phyloP scores from a whole-genome alignment of 2,113 vertebrate genomes.

The Xenopus borealis region DNA sequence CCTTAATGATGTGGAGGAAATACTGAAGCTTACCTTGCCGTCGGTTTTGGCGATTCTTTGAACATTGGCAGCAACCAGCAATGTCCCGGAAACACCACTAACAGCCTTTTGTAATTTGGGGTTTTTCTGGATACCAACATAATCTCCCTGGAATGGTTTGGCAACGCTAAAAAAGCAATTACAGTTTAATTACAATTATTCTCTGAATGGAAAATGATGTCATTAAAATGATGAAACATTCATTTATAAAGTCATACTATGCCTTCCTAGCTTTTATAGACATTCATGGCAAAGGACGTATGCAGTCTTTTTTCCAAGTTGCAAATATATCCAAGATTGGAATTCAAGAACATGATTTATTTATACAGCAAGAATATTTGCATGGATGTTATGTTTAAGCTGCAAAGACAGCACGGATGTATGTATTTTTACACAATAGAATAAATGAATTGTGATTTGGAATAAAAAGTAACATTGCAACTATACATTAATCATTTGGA shows the following conservation, averaged over 20 bases:
- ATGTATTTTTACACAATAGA: too few relatives aligned
- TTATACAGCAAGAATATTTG: too few relatives aligned
- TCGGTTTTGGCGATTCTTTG: conserved; percentile 67
- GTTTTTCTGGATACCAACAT: conserved; percentile 63
- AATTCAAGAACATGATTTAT: too few relatives aligned
- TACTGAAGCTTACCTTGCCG: conserved; percentile 61
- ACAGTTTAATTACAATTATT: not conserved
- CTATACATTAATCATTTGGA: too few relatives aligned
- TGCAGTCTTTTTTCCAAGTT: too few relatives aligned
- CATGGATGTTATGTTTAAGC: too few relatives aligned
- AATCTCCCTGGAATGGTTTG: conserved; percentile 64
- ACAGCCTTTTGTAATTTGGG: conserved; percentile 67
- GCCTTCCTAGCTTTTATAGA: too few relatives aligned
- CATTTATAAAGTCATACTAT: not conserved
- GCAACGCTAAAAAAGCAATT: conserved; percentile 53
- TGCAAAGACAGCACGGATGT: too few relatives aligned
- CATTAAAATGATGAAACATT: not conserved
- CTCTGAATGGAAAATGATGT: not conserved
- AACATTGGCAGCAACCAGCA: conserved; percentile 65
- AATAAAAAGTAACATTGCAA: too few relatives aligned
- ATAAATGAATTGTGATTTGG: too few relatives aligned
- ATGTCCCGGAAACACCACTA: conserved; percentile 53
- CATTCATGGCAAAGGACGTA: too few relatives aligned
- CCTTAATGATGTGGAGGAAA: not conserved
- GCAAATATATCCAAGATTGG: too few relatives aligned